These are phyloP conservation scores for Calonectris borealis DNA, from an alignment of 2,113 vertebrate genomes.

Conservation along the genomic window DNA sequence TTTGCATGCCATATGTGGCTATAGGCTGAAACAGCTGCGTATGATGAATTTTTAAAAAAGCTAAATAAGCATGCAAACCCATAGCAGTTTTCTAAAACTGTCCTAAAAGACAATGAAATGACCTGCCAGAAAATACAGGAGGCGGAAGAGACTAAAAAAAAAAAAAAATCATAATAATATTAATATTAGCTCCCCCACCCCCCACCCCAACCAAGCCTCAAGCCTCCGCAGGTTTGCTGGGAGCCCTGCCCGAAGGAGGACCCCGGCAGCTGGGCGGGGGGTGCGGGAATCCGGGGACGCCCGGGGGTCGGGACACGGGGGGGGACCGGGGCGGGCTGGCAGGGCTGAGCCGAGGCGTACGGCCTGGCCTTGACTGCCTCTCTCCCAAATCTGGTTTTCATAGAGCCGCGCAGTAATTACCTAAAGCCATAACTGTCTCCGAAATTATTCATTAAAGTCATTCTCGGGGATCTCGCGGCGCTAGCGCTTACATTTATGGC, in stretches of 20 bases:
- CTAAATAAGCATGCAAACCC: not conserved
- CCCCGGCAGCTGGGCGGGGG: too few relatives aligned
- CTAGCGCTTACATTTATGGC: constrained; percentile 53
- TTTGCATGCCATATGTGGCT: constrained; percentile 18
- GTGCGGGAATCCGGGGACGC: not conserved
- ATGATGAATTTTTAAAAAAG: not conserved
- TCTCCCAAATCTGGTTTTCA: constrained; percentile 69
- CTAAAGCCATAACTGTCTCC: constrained; percentile 73
- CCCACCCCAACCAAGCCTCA: too few relatives aligned
- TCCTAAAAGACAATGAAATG: not conserved
- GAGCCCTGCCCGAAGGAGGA: too few relatives aligned
- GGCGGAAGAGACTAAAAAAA: not conserved
- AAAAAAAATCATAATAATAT: not conserved
- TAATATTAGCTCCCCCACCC: too few relatives aligned
- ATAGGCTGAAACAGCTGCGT: not conserved
- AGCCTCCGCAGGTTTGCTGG: too few relatives aligned
- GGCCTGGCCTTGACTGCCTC: not conserved
- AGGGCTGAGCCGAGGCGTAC: not conserved
- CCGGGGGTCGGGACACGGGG: not conserved
- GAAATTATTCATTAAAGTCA: constrained; percentile 77
- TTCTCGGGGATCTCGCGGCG: constrained; percentile 59
- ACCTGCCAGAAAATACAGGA: constrained; percentile 3
- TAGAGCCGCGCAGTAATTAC: constrained; percentile 65
- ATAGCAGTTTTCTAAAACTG: not conserved
- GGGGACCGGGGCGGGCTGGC: not conserved